A percentile compares a stretch with the other conserved stretches of the same genome.
These are phyloP conservation scores for Camponotus fellah DNA, from an alignment of 2,888 invertebrate species.

Conservation along the genomic window DNA sequence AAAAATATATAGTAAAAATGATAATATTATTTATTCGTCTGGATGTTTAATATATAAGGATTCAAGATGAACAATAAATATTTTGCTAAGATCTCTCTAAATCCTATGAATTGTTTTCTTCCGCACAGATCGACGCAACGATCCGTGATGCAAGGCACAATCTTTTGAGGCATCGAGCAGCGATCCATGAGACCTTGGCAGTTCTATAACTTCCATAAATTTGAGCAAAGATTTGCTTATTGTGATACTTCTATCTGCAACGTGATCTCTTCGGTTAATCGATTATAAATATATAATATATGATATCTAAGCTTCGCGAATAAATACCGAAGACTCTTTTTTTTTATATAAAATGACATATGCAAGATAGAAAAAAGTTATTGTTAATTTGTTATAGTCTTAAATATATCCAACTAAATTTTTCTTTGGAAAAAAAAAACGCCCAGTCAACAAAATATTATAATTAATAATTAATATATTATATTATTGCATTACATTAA, in stretches of 20 bases:
- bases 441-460: neutral
- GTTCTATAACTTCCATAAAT: constrained; percentile 59
- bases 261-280: neutral
- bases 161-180: constrained; percentile 67
- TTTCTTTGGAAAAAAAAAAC: neutral
- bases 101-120: constrained; percentile 60
- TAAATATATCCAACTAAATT: neutral
- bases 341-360: neutral
- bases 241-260: neutral
- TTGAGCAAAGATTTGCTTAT: constrained; percentile 50
- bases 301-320: neutral
- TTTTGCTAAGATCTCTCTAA: constrained; percentile 47
- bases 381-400: neutral
- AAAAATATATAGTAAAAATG: neutral
- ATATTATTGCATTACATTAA: neutral
- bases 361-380: neutral
- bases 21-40: neutral
- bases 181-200: constrained; percentile 66
- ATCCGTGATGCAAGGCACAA: constrained; percentile 67
- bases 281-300: neutral
- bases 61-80: neutral
- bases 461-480: neutral
- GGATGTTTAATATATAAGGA: constrained; percentile 8
- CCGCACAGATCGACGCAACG: constrained; percentile 67
- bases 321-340: neutral